These are phyloP conservation scores for Tethya wilhelma DNA, from an alignment of 37 sponge, comb jelly and placozoan species.

Conservation along the genomic window DNA sequence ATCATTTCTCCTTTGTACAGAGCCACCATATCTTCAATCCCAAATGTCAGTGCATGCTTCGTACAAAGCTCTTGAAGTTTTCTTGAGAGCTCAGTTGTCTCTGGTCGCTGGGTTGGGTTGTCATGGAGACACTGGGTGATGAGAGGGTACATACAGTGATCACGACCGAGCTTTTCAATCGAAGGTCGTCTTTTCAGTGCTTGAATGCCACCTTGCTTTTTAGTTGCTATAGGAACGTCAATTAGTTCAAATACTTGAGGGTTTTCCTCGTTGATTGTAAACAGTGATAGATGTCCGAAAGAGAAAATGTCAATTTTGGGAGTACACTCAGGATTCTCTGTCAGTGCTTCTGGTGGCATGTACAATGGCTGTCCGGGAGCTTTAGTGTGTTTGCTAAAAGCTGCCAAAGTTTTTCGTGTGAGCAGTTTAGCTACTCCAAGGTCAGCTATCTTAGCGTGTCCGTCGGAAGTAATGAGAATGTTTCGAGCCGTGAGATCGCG, in stretches of 20 bases:
- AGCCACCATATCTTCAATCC: too few species aligned
- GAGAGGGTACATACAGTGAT: too few species aligned
- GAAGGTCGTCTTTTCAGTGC: neutral
- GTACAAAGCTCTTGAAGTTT: neutral
- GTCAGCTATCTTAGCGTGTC: constrained; percentile 30
- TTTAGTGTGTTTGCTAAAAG: neutral
- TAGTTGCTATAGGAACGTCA: too few species aligned
- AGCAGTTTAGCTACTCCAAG: constrained; percentile 19
- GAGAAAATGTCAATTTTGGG: too few species aligned
- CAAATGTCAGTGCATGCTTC: neutral
- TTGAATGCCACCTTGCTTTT: too few species aligned
- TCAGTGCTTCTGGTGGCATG: too few species aligned
- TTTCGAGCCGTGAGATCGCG: constrained; percentile 9
- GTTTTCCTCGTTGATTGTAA: too few species aligned
- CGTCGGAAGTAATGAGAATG: neutral
- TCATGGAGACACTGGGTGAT: too few species aligned
- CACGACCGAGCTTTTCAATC: neutral
- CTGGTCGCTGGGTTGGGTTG: neutral
- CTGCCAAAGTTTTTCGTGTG: neutral
- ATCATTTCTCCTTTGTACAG: too few species aligned
- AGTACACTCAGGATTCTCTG: neutral
- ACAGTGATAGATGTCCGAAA: too few species aligned
- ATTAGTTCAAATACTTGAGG: neutral
- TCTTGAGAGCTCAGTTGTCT: neutral
- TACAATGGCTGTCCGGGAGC: neutral